Percentiles rank a stretch among this genome's conserved stretches.
Conservation (phyloP, 1,140 invertebrate species). For the Heliconius hewitsoni region DNA sequence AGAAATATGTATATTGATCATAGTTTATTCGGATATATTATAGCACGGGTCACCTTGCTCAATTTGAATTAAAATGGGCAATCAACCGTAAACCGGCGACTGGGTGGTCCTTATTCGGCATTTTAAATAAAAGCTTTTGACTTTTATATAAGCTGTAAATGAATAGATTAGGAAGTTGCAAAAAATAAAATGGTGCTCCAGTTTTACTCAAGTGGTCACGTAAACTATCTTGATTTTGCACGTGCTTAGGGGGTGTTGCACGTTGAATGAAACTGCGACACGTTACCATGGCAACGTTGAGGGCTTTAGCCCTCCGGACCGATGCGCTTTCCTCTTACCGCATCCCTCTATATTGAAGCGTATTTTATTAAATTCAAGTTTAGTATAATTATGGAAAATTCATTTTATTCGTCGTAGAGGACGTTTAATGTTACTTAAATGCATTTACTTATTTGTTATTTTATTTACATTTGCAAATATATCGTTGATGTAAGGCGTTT, state of each 20-base stretch:
- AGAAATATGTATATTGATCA: not conserved
- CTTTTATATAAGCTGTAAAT: not conserved
- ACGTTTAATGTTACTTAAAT: no score
- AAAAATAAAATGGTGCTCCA: constrained; percentile 18
- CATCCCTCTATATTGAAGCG: constrained; percentile 28
- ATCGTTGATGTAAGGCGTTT: no score
- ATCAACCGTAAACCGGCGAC: constrained; percentile 36
- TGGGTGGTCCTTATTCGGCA: constrained; percentile 28
- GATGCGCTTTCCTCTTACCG: constrained; percentile 41
- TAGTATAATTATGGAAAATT: no score
- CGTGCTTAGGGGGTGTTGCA: constrained; percentile 46
- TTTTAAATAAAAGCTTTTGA: constrained; percentile 14
- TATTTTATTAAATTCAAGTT: no score
- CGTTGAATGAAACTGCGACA: constrained; percentile 63
- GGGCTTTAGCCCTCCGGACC: constrained; percentile 62
- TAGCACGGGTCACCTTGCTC: constrained; percentile 37
- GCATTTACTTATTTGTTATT: no score
- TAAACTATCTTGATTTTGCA: constrained; percentile 41
- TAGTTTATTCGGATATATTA: not conserved
- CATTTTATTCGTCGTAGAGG: no score
- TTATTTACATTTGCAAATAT: no score
- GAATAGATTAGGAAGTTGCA: constrained; percentile 10
- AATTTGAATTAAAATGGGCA: constrained; percentile 41
- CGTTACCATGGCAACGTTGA: constrained; percentile 67
- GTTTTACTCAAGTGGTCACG: constrained; percentile 31